Percentiles rank a stretch among this genome's conserved stretches.
Evolutionary conservation across 92 coral and sea anemone species (phyloP).

Genomic region (Pocillopora meandrina): DNA sequence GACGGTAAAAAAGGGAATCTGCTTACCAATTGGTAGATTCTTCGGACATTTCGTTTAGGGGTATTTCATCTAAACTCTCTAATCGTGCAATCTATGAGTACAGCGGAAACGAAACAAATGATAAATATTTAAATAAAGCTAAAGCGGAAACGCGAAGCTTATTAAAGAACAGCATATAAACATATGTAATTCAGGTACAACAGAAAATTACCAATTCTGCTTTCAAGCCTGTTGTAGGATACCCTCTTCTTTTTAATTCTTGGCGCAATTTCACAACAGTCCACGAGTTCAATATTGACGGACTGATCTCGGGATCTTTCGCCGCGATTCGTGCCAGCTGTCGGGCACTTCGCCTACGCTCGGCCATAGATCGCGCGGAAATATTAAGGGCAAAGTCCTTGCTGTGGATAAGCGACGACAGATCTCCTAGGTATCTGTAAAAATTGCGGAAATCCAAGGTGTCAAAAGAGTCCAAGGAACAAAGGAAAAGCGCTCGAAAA

Average conservation of each 20-base stretch:
- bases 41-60: conserved; percentile 47
- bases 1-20: background rate
- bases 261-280: conserved; percentile 81
- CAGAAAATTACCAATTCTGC: conserved; percentile 76
- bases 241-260: conserved; percentile 72
- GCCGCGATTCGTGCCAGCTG: conserved; percentile 70
- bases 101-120: conserved; percentile 4
- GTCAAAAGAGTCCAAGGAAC: background rate
- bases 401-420: background rate
- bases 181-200: background rate
- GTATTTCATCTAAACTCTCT: conserved; percentile 31
- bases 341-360: conserved; percentile 72
- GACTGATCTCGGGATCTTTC: conserved; percentile 60
- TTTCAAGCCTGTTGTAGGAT: conserved; percentile 73
- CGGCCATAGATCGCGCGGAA: conserved; percentile 64
- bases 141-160: too few relatives aligned
- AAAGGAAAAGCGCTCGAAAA: conserved; percentile 5
- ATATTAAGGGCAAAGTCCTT: background rate
- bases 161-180: background rate
- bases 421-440: background rate
- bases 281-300: conserved; percentile 55
- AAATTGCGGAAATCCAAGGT: conserved; percentile 11
- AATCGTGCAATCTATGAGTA: conserved; percentile 54
- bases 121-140: conserved; percentile 14
- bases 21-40: conserved; percentile 17